Evolutionary conservation across 1,140 invertebrate species (phyloP).

Genomic region (Araneus ventricosus): DNA sequence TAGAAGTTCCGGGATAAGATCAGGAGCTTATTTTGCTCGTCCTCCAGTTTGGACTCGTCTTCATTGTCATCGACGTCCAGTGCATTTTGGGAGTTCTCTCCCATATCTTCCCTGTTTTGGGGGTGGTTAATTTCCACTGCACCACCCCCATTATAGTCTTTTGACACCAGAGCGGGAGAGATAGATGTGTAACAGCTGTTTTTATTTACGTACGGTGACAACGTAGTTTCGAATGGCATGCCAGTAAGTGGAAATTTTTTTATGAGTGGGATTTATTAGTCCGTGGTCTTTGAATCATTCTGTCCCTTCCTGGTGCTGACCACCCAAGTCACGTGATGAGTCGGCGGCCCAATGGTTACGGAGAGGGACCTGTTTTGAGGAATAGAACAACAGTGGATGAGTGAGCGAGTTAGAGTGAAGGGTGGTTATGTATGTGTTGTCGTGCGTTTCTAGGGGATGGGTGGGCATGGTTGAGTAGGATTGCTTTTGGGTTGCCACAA

Average conservation of each 20-base stretch:
- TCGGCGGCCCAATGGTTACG: constrained; percentile 37
- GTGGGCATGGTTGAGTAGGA: constrained; percentile 69
- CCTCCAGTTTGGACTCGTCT: not conserved
- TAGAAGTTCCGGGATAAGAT: constrained; percentile 27
- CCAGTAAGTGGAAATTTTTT: constrained; percentile 7
- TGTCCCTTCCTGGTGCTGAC: constrained; percentile 60
- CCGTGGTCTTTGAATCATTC: constrained; percentile 25
- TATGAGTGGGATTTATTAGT: constrained; percentile 25
- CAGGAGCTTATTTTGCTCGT: constrained; percentile 39
- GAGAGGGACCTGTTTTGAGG: constrained; percentile 66
- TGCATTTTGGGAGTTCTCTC: constrained; percentile 20
- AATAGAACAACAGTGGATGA: constrained; percentile 67
- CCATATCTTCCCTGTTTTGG: not conserved
- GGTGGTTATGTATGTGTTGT: constrained; percentile 72
- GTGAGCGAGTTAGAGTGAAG: constrained; percentile 71
- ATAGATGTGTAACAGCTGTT: constrained; percentile 30
- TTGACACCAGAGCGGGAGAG: constrained; percentile 18
- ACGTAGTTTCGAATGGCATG: constrained; percentile 58
- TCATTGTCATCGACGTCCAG: constrained; percentile 19
- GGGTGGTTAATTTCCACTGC: constrained; percentile 16
- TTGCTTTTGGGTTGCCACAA: constrained; percentile 66
- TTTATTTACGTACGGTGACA: constrained; percentile 47
- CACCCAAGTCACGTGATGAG: constrained; percentile 57
- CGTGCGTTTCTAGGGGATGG: constrained; percentile 61
- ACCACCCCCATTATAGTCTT: constrained; percentile 42